Base-by-base conservation (phyloP, 2,113 vertebrate genomes). In the Myanophis thanlyinensis region DNA sequence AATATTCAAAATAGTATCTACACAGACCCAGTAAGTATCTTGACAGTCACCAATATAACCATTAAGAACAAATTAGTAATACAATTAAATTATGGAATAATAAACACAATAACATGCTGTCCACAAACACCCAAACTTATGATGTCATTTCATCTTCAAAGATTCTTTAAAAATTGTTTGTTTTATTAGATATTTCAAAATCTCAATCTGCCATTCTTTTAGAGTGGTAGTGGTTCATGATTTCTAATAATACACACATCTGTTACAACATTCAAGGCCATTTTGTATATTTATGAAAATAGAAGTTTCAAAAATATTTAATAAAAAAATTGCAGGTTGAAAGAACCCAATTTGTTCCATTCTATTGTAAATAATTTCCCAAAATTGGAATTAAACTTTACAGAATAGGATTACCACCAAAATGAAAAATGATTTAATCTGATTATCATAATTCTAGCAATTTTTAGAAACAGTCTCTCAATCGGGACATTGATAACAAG, bases 1-100 rank as follows among this genome's bases (percentile, higher is more conserved):
- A 80, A 47, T 51, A 15, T 56, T 62, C 84, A 56, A 80, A 90
- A 56, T 95, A 95, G 90, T 87, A 62, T 80, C 86, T 44, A 44
- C n/a, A 20, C 15, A 73, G 15, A 73, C 18, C 35, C 35, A 80
- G 73, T 9, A 40, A 44, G 18, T 40, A 20, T 80, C 35, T 22
- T 80, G 73, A 40, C 35, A 22, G 18, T 80, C 3, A 35, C 35
- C 35, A 80, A 44, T 80, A 80, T 9, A 80, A 44, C 18, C 35
- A 80, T 80, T n/a, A 67, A 67, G 12, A 67, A n/a, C 59, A 67
- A n/a, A 13, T 13, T 44, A 80, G 18, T 9, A 44, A 40, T 80
- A 80, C 35, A 80, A 40, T 80, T 80, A 80, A 40, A 80, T 40
- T 80, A 22, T 2, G 5, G 73, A 40, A 80, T 80, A 80, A 80